Evolutionary conservation across 2,113 vertebrate species (phyloP).

Genomic region (Myrmecophaga tridactyla): DNA sequence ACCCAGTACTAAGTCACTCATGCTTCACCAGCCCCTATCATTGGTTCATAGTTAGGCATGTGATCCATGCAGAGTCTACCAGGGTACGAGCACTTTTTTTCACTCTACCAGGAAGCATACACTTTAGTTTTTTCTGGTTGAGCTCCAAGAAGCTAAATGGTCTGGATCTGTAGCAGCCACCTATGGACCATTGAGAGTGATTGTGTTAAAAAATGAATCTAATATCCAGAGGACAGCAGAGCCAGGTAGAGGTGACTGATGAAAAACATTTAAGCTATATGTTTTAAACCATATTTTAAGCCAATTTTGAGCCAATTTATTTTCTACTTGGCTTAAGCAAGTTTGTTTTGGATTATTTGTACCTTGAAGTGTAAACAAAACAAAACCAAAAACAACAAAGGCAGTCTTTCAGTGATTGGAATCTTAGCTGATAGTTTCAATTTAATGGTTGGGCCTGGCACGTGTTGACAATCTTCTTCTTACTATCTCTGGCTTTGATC

Average conservation of each 20-base stretch:
- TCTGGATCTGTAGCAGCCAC: neutral
- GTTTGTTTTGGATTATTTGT: neutral
- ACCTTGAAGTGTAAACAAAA: neutral
- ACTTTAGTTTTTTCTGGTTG: neutral
- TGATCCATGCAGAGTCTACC: neutral
- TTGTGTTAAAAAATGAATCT: neutral
- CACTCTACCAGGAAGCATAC: neutral
- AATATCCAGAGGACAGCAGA: neutral
- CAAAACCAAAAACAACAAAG: neutral
- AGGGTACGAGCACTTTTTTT: neutral
- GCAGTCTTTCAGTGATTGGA: neutral
- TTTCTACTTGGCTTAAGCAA: conserved; percentile 27
- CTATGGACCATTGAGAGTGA: neutral
- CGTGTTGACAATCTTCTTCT: neutral
- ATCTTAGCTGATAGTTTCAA: neutral
- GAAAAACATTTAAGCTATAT: neutral
- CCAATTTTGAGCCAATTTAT: neutral
- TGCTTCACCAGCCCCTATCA: neutral
- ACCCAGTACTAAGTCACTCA: neutral
- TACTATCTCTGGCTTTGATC: neutral
- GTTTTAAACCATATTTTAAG: neutral
- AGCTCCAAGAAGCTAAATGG: neutral
- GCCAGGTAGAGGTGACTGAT: neutral
- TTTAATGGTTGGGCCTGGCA: neutral
- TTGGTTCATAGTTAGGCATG: neutral